These are phyloP conservation scores for Trichonephila inaurata DNA, from an alignment of 1,140 invertebrate species.

Conservation along the genomic window DNA sequence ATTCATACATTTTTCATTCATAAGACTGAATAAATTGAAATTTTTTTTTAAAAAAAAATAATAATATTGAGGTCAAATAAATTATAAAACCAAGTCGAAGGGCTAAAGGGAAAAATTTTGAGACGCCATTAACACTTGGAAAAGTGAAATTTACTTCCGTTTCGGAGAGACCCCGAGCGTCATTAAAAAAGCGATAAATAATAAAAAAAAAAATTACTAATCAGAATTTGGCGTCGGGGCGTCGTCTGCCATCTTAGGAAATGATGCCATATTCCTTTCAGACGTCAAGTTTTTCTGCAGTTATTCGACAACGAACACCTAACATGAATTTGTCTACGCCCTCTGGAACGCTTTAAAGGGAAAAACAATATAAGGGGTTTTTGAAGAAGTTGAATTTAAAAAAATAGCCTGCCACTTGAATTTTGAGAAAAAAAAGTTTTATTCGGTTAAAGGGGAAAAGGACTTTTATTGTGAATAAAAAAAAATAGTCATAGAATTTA, in stretches of 20 bases:
- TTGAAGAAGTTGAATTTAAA: background rate
- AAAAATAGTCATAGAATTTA: background rate
- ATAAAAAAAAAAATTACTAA: background rate
- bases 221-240: background rate
- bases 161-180: background rate
- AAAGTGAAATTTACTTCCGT: background rate
- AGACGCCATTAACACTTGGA: background rate
- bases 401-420: background rate
- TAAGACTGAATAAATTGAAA: too few relatives aligned
- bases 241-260: constrained; percentile 17
- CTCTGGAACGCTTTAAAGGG: background rate
- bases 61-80: background rate
- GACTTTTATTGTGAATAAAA: background rate
- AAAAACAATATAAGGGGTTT: background rate
- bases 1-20: too few relatives aligned
- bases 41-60: background rate
- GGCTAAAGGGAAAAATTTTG: background rate
- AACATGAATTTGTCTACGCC: background rate
- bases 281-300: background rate
- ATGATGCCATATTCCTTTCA: background rate
- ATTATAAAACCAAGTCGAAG: background rate
- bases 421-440: background rate
- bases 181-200: background rate
- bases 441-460: background rate
- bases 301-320: background rate